Evolutionary conservation across 2,888 invertebrate species (phyloP).

Genomic region (Netelia fuscicornis): DNA sequence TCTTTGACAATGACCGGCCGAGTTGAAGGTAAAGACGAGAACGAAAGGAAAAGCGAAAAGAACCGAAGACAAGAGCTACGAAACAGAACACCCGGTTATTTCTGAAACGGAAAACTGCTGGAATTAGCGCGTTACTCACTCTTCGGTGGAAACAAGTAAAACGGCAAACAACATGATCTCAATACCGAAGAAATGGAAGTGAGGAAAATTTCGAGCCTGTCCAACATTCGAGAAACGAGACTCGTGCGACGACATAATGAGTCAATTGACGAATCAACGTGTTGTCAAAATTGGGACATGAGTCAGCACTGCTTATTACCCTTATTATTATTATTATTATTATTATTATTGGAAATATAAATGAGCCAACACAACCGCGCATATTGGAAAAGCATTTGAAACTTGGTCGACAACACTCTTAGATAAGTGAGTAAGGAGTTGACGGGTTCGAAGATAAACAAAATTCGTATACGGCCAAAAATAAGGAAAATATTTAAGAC

Average conservation of each 20-base stretch:
- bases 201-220: background rate
- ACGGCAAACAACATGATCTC: background rate
- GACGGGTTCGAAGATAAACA: background rate
- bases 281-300: slow-evolving; percentile 18
- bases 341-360: slow-evolving; percentile 29
- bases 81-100: background rate
- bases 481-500: background rate
- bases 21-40: slow-evolving; percentile 9
- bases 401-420: background rate
- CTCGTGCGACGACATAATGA: background rate
- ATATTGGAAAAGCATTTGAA: slow-evolving; percentile 15
- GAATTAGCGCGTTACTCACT: background rate
- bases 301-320: slow-evolving; percentile 1
- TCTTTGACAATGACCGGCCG: slow-evolving; percentile 46
- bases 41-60: background rate
- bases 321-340: slow-evolving; percentile 6
- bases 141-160: background rate
- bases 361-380: background rate
- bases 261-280: background rate
- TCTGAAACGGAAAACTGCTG: background rate
- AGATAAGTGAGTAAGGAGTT: background rate
- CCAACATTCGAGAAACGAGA: background rate
- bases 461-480: slow-evolving; percentile 14
- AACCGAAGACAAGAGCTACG: background rate
- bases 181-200: background rate